Conservation (phyloP, 2,113 vertebrate genomes). For the human (Homo sapiens) region GRCh38 chr17:33309501-33310000, state of each 20-base stretch:
- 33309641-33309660: not conserved
- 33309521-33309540: not conserved
- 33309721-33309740: not conserved
- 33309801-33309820: not conserved
- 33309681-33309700: rapidly evolving
- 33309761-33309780: not conserved
- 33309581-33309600: too few relatives aligned
- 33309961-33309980: not conserved
- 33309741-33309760: not conserved
- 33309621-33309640: not conserved
- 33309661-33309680: not conserved
- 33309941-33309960: not conserved
- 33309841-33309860: not conserved
- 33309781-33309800: not conserved
- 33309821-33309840: not conserved
- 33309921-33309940: not conserved
- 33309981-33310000: conserved; percentile 7
- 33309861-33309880: not conserved
- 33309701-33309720: not conserved
- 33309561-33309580: not conserved
- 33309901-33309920: not conserved
- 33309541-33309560: not conserved
- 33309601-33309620: not conserved
- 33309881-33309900: not conserved
- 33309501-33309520: not conserved